phyloP scores from a whole-genome alignment of 2,888 invertebrate genomes.

The Rhagium mordax region DNA sequence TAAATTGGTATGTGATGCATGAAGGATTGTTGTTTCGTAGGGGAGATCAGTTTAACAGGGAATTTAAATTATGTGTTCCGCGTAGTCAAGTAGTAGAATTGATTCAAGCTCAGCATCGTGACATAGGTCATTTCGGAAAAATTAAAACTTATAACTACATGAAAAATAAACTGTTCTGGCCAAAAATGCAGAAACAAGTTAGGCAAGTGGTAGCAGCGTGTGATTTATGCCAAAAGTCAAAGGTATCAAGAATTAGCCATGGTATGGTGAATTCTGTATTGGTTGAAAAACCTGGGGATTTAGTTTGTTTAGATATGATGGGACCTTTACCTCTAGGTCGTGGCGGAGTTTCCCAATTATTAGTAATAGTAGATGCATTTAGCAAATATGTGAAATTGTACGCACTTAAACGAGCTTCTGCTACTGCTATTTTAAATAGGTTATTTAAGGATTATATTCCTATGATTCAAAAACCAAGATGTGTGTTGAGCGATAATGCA shows the following conservation, averaged over 20 bases:
- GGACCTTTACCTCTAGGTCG: neutral
- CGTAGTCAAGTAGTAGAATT: neutral
- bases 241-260: neutral
- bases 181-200: slow-evolving; percentile 1
- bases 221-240: slow-evolving; percentile 15
- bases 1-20: too few relatives aligned
- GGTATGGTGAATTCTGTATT: slow-evolving; percentile 1
- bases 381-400: neutral
- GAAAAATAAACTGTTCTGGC: neutral
- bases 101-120: neutral
- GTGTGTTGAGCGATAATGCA: slow-evolving; percentile 38
- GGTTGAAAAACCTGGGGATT: neutral
- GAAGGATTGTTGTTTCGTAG: slow-evolving; percentile 1
- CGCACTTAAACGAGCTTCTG: slow-evolving; percentile 33
- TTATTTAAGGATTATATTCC: slow-evolving; percentile 34
- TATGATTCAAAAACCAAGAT: slow-evolving; percentile 40
- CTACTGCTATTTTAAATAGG: slow-evolving; percentile 23
- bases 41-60: neutral
- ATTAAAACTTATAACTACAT: neutral
- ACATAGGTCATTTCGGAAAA: slow-evolving; percentile 15
- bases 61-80: neutral
- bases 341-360: neutral
- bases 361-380: neutral
- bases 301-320: neutral
- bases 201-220: neutral